Conservation (phyloP, 2,797 vertebrate species). For the Gallirallus australis region DNA sequence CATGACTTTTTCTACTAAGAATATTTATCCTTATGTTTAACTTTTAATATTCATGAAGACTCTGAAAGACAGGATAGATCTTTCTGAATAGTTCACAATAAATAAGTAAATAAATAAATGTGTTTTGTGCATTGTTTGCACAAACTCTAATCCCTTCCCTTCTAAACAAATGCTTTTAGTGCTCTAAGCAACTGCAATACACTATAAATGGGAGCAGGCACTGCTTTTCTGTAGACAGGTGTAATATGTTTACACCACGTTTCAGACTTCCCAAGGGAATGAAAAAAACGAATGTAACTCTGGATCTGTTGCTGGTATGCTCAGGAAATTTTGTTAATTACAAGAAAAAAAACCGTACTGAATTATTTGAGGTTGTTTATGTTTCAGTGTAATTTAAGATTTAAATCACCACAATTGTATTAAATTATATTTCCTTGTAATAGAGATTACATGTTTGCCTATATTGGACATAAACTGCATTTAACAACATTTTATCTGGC, state of each 20-base stretch:
- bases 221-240: not conserved
- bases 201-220: not conserved
- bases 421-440: not conserved
- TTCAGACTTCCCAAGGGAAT: not conserved
- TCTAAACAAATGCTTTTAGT: constrained; percentile 4
- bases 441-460: not conserved
- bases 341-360: not conserved
- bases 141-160: not conserved
- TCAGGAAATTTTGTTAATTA: not conserved
- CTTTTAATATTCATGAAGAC: constrained; percentile 43
- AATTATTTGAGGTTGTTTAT: not conserved
- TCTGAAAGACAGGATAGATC: not conserved
- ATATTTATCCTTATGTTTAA: constrained; percentile 28
- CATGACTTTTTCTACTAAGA: not conserved
- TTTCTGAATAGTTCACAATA: constrained; percentile 28
- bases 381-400: not conserved
- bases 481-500: not conserved
- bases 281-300: not conserved
- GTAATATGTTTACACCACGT: not conserved
- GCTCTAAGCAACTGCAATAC: not conserved
- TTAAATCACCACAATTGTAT: not conserved
- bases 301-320: not conserved
- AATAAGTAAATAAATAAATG: constrained; percentile 56
- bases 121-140: not conserved
- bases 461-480: not conserved